Evolutionary conservation across 2,797 vertebrate species (phyloP), one percentile per base, ranked within the genome.

Genomic region (Jordanella pulchra): DNA sequence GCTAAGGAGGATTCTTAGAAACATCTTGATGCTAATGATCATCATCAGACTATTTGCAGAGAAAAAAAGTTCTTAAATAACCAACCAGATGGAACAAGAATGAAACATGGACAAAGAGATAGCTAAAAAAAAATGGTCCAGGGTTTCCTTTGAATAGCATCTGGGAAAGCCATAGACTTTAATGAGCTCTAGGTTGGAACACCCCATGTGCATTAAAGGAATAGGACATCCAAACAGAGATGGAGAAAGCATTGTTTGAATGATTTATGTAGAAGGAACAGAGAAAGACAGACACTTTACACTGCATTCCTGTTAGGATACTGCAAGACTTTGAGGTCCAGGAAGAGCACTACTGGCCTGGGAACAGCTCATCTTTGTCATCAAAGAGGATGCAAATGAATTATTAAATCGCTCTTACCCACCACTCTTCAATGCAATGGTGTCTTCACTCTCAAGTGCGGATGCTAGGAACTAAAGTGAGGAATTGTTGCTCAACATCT

Each of bases 401-500:
- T 80, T 53, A 84, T 81, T 74, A 67, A 72, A 27, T 6, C n/a
- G 48, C 55, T 80, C 83, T 82, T 71, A 71, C 50, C 64, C 2
- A 3, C 27, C 63, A 11, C 69, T 71, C 65, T 67, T 30, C 39
- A 11, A 12, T 6, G 50, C 25, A 28, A 69, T 64, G n/a, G 39
- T 25, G 55, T 21, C 50, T 71, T 48, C 50, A n/a, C 56, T 58
- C 42, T 17, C 30, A 25, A 65, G 3, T 2, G 4, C 12, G 47
- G 45, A 69, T 4, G 7, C 4, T 14, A 5, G 32, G 48, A 65
- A 54, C 76, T 53, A 60, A 72, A 67, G 64, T 1, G 3, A 65
- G 56, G 35, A 69, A 1, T 65, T 54, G 6, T 65, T 18, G 32
- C 74, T 61, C 55, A 48, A 74, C 70, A 75, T 69, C 76, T 80